Conservation (phyloP, 1,140 invertebrate species). For the Carposina sasakii region DNA sequence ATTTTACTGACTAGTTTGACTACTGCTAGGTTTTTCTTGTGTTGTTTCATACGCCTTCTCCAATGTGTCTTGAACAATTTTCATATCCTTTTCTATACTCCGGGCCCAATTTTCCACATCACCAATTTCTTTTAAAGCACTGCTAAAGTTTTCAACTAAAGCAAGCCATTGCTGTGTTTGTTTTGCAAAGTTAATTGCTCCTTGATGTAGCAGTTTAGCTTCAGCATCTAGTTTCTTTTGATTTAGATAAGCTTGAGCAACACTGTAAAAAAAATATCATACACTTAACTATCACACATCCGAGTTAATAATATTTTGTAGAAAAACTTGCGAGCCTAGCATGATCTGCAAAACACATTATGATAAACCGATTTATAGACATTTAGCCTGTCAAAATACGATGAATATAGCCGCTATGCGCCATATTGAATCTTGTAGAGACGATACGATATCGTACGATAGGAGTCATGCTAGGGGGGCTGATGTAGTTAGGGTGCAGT, state of each 20-base stretch:
- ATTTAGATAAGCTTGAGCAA: conserved; percentile 98
- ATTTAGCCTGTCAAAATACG: no score
- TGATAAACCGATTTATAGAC: no score
- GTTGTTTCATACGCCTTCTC: conserved; percentile 96
- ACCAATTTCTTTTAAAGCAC: conserved; percentile 97
- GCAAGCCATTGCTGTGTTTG: conserved; percentile 97
- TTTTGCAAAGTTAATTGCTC: conserved; percentile 95
- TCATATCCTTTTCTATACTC: conserved; percentile 97
- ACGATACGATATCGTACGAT: no score
- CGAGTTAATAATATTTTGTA: no score
- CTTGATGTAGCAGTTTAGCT: conserved; percentile 96
- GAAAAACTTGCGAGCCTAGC: no score
- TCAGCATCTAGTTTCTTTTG: conserved; percentile 98
- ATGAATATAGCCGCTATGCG: no score
- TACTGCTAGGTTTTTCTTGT: conserved; percentile 47
- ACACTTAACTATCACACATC: conserved; percentile 5
- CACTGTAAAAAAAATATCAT: conserved; percentile 69
- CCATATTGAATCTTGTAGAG: no score
- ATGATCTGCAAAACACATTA: no score
- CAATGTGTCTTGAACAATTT: conserved; percentile 91
- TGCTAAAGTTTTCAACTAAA: conserved; percentile 95
- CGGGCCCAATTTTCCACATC: conserved; percentile 99
- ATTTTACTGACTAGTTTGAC: conserved; percentile 30
- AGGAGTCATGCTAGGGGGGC: no score
- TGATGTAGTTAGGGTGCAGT: no score